A percentile compares a stretch with the other conserved stretches of the same genome.
Conservation (phyloP, 2,113 vertebrate species). For the Gnathonemus longibarbis region DNA sequence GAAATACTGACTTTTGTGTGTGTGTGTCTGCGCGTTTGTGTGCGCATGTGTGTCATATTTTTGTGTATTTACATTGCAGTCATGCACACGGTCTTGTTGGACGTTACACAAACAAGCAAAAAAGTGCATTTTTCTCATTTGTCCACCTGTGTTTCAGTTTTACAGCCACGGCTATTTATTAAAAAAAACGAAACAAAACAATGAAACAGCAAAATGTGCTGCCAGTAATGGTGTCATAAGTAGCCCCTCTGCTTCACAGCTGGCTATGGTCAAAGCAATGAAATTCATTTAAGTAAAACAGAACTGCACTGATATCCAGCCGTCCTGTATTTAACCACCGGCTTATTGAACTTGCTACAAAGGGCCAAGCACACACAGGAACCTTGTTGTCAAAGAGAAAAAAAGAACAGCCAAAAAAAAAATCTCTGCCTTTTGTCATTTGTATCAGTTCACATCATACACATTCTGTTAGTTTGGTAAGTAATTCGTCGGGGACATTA, state of each 20-base stretch:
- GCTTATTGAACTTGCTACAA: conserved; percentile 7
- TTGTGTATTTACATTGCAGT: conserved; percentile 13
- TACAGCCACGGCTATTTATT: not conserved
- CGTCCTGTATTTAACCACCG: not conserved
- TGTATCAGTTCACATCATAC: conserved; percentile 79
- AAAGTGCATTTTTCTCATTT: conserved; percentile 6
- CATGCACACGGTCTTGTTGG: conserved; percentile 19
- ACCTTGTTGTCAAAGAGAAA: conserved; percentile 35
- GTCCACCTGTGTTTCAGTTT: not conserved
- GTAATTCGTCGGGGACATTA: conserved; percentile 63
- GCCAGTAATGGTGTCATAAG: not conserved
- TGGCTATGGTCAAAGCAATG: not conserved
- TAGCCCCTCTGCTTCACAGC: not conserved
- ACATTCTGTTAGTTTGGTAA: conserved; percentile 66
- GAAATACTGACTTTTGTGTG: not conserved
- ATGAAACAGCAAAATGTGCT: not conserved
- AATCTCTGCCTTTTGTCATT: conserved; percentile 49
- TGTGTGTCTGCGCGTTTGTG: not conserved
- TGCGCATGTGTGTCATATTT: not conserved
- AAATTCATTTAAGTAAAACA: not conserved
- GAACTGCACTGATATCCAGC: not conserved
- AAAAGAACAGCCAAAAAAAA: conserved; percentile 29
- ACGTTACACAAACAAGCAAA: conserved; percentile 8
- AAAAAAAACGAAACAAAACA: not conserved
- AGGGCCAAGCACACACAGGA: conserved; percentile 38